phyloP scores from a whole-genome alignment of 2,113 vertebrate species.

The Tor tambroides region DNA sequence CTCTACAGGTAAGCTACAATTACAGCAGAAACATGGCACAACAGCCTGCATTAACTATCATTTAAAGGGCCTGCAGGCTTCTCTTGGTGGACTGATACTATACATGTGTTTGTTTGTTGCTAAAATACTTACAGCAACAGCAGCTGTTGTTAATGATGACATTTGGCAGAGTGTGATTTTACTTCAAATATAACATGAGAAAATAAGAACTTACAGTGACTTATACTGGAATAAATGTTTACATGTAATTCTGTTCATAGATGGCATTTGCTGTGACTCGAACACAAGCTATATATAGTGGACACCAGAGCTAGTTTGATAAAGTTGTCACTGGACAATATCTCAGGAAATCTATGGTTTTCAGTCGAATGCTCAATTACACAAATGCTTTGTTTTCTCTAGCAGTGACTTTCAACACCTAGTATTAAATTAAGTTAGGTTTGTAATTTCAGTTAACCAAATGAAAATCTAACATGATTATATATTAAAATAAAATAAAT shows the following conservation, averaged over 20 bases:
- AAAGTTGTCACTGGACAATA: neutral
- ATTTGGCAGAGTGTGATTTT: neutral
- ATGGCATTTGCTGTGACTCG: neutral
- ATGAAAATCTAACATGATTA: too few relatives aligned
- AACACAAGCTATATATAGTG: neutral
- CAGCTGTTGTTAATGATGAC: neutral
- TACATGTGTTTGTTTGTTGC: neutral
- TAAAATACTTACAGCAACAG: neutral
- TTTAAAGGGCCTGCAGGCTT: neutral
- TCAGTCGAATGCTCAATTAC: neutral
- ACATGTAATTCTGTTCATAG: neutral
- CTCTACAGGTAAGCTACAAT: conserved; percentile 40
- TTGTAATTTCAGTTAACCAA: too few relatives aligned
- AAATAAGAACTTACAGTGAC: neutral
- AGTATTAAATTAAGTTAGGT: neutral
- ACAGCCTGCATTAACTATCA: neutral
- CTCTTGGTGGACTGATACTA: neutral
- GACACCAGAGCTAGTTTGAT: neutral
- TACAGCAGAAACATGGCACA: neutral
- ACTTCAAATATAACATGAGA: neutral
- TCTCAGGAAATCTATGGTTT: neutral
- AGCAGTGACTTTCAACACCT: neutral
- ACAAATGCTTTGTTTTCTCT: neutral
- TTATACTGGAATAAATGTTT: neutral
- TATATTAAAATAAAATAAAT: too few relatives aligned